Evolutionary conservation across 2,797 vertebrate species (phyloP).

Genomic region (Spheniscus humboldti): DNA sequence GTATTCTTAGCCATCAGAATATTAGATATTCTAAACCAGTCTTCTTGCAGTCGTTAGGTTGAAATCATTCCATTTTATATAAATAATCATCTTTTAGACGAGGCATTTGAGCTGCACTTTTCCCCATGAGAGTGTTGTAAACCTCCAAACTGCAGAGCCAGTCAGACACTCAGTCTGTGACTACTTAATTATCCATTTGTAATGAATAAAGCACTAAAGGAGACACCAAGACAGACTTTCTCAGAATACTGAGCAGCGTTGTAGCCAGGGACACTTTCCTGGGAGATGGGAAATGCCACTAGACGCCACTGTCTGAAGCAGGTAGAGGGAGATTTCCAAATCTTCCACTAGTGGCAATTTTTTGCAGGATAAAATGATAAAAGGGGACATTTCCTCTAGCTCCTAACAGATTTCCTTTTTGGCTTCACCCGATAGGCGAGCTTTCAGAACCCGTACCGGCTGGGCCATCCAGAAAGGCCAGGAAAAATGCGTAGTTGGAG

Average conservation of each 20-base stretch:
- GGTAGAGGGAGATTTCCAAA: neutral
- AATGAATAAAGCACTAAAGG: neutral
- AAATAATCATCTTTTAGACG: neutral
- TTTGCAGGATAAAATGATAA: neutral
- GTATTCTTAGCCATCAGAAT: neutral
- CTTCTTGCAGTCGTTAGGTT: neutral
- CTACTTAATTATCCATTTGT: neutral
- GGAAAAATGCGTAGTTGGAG: neutral
- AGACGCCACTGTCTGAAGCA: neutral
- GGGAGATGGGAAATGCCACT: neutral
- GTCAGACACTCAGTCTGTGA: neutral
- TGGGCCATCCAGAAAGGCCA: neutral
- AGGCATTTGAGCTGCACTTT: neutral
- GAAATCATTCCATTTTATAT: neutral
- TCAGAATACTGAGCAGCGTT: neutral
- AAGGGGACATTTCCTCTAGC: neutral
- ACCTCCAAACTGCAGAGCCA: neutral
- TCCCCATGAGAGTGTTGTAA: neutral
- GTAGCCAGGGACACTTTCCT: neutral
- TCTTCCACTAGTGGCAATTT: neutral
- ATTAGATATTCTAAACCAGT: neutral
- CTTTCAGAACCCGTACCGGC: neutral
- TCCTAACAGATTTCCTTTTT: neutral
- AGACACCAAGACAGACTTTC: neutral
- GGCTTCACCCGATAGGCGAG: neutral